Percentiles rank a stretch among this genome's conserved stretches.
phyloP scores from a whole-genome alignment of 2,797 vertebrate genomes.

The Enoplosus armatus region DNA sequence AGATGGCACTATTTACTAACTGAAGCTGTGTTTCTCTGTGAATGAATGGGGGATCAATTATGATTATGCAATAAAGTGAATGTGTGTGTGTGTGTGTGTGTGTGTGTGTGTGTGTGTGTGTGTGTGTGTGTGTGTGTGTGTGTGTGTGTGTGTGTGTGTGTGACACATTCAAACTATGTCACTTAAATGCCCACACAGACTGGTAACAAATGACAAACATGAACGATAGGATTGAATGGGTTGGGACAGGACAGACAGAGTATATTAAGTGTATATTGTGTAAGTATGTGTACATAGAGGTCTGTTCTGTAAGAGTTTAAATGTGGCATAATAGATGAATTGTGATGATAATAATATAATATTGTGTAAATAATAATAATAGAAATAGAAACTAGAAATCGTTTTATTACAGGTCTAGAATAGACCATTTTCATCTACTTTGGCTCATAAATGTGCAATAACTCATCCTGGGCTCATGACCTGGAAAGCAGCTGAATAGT shows the following conservation, averaged over 20 bases:
- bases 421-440: neutral
- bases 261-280: no score
- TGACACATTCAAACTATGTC: neutral
- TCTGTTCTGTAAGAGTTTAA: neutral
- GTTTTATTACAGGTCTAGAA: no score
- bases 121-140: no score
- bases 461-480: no score
- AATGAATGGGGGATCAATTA: neutral
- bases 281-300: neutral
- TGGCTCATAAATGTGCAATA: neutral
- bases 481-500: neutral
- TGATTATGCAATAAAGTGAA: slow-evolving; percentile 3
- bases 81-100: neutral
- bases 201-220: neutral
- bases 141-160: no score
- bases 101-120: no score
- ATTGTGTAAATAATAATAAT: no score
- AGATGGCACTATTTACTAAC: slow-evolving; percentile 65
- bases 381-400: neutral
- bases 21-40: neutral
- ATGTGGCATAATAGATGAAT: no score
- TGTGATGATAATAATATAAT: no score
- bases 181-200: neutral
- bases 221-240: neutral
- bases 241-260: no score